Conservation (phyloP, 1,140 invertebrate species). For the Chionoecetes opilio region DNA sequence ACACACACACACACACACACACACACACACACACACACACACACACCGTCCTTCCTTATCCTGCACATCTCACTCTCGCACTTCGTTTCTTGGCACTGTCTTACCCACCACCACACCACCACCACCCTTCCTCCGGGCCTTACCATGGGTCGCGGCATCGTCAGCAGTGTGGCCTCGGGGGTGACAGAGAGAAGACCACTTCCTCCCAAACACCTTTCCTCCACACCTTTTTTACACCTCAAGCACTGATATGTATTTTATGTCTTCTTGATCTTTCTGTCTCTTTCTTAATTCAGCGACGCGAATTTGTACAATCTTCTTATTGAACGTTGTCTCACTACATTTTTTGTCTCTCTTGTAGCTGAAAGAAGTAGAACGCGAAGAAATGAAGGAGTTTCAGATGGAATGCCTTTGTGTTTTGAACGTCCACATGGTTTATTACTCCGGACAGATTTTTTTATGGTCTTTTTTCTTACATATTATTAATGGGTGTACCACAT, state of each 20-base stretch:
- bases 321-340: no score
- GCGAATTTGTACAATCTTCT: no score
- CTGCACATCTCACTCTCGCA: not conserved
- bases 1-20: conserved; percentile 42
- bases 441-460: no score
- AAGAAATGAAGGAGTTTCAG: no score
- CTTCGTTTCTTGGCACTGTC: not conserved
- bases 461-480: no score
- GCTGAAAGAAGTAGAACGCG: no score
- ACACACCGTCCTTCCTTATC: not conserved
- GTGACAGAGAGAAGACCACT: not conserved
- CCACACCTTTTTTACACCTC: not conserved
- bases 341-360: no score
- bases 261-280: no score
- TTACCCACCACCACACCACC: not conserved
- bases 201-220: not conserved
- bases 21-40: conserved; percentile 32
- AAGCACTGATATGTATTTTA: not conserved
- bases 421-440: no score
- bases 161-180: not conserved
- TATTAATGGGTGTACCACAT: no score
- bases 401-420: no score
- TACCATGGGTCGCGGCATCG: not conserved
- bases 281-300: no score
- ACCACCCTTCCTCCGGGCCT: not conserved